Percentiles rank a stretch among this genome's conserved stretches.
These are phyloP conservation scores for Cactoblastis cactorum DNA, from an alignment of 2,888 invertebrate species.

Conservation along the genomic window DNA sequence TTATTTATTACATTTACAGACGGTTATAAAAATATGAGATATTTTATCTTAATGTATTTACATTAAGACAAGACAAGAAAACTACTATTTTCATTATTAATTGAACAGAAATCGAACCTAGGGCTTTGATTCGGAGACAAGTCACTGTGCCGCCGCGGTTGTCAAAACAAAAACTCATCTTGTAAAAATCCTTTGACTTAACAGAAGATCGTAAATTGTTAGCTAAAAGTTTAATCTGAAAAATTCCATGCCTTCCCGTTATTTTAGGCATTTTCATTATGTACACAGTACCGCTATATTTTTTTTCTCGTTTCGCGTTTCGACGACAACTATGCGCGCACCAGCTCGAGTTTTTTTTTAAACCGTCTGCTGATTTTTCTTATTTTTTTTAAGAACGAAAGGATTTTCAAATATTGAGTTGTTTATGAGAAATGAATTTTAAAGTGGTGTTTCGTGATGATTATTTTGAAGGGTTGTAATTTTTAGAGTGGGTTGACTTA, in stretches of 20 bases:
- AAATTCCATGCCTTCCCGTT: conserved; percentile 41
- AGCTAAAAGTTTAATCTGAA: conserved; percentile 42
- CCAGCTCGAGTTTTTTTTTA: conserved; percentile 17
- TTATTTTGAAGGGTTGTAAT: background rate
- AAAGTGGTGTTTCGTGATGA: background rate
- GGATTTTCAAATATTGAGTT: conserved; percentile 6
- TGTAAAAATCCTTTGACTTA: conserved; percentile 1
- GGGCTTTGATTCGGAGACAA: too few species aligned
- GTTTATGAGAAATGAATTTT: background rate
- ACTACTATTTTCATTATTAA: too few species aligned
- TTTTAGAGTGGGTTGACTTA: too few species aligned
- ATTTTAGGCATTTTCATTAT: conserved; percentile 75
- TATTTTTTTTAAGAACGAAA: conserved; percentile 20
- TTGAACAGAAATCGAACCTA: too few species aligned
- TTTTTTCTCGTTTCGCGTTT: conserved; percentile 12
- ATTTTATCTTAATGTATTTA: too few species aligned
- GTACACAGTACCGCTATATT: conserved; percentile 28
- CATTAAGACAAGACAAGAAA: too few species aligned
- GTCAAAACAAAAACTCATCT: conserved; percentile 21
- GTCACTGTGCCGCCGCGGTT: too few species aligned
- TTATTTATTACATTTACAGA: too few species aligned
- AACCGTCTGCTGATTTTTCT: conserved; percentile 12
- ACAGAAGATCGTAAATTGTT: conserved; percentile 51
- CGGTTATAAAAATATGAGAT: too few species aligned
- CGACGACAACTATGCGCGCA: conserved; percentile 24